These are phyloP conservation scores for Chaitophorus viminalis DNA, from an alignment of 2,888 invertebrate genomes.

Conservation along the genomic window DNA sequence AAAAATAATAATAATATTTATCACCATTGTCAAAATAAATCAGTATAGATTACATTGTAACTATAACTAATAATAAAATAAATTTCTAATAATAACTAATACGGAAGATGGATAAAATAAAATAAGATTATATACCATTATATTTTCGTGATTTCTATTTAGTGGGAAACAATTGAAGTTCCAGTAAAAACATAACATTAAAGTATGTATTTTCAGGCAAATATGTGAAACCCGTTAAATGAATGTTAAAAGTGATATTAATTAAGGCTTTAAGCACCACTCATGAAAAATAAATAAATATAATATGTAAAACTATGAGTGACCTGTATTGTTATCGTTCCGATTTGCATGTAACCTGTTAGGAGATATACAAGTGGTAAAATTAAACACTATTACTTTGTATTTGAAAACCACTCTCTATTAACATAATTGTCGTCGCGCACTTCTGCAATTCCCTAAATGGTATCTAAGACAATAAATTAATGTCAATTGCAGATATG, in stretches of 20 bases:
- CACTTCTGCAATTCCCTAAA: slow-evolving; percentile 2
- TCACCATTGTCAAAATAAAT: background rate
- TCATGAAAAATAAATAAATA: background rate
- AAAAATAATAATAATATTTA: background rate
- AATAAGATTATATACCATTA: too few species aligned
- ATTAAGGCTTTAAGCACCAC: background rate
- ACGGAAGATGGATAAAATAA: too few species aligned
- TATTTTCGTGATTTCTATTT: too few species aligned
- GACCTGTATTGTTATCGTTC: slow-evolving; percentile 9
- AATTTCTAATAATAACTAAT: too few species aligned
- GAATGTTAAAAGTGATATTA: background rate
- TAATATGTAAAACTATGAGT: background rate
- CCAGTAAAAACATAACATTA: too few species aligned
- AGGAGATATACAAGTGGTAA: background rate
- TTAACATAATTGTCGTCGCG: slow-evolving; percentile 18
- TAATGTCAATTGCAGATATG: background rate
- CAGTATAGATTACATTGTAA: too few species aligned
- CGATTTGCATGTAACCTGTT: slow-evolving; percentile 8
- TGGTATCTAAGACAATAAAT: background rate
- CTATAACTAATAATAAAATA: too few species aligned
- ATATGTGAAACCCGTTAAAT: background rate
- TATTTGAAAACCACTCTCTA: background rate
- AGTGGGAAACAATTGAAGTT: too few species aligned
- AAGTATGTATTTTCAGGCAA: too few species aligned
- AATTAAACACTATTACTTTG: background rate